Evolutionary conservation across 2,888 invertebrate species (phyloP).

Genomic region (Apomyelois bistriatella): DNA sequence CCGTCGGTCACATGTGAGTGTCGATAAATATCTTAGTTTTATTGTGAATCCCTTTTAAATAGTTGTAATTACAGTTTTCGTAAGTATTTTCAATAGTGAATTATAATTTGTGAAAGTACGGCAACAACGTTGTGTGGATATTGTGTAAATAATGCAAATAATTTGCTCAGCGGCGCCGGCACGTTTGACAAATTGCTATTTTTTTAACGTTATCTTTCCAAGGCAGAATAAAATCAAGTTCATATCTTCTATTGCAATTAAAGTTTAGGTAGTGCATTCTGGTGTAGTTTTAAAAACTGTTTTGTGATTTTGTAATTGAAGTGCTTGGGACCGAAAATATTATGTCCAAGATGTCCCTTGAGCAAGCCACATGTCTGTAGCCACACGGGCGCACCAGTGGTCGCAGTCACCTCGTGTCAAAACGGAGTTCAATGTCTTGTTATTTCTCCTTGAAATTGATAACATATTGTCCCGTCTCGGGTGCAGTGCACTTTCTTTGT

Average conservation of each 20-base stretch:
- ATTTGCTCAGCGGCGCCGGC: constrained; percentile 67
- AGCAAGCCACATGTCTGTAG: constrained; percentile 69
- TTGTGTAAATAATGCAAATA: constrained; percentile 65
- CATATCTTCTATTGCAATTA: constrained; percentile 31
- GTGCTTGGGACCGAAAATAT: constrained; percentile 46
- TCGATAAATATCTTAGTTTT: constrained; percentile 80
- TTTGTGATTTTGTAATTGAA: constrained; percentile 45
- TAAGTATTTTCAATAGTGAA: constrained; percentile 75
- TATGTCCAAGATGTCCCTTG: constrained; percentile 64
- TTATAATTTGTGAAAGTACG: constrained; percentile 60
- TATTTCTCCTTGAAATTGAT: constrained; percentile 21
- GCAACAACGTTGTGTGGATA: constrained; percentile 55
- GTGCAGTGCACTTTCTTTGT: constrained; percentile 16
- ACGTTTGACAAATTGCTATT: constrained; percentile 72
- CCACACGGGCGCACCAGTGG: constrained; percentile 46
- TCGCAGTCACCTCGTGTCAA: constrained; percentile 36
- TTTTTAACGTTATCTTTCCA: constrained; percentile 51
- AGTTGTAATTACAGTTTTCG: constrained; percentile 66
- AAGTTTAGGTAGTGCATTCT: constrained; percentile 30
- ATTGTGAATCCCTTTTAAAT: constrained; percentile 67
- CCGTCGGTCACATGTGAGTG: constrained; percentile 96
- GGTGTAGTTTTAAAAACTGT: constrained; percentile 38
- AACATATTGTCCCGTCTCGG: constrained; percentile 25
- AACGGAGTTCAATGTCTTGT: constrained; percentile 34
- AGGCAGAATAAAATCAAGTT: constrained; percentile 49